Percentiles rank a stretch among this genome's conserved stretches.
Evolutionary conservation across 1,140 invertebrate genomes (phyloP).

Genomic region (Tetranychus urticae): DNA sequence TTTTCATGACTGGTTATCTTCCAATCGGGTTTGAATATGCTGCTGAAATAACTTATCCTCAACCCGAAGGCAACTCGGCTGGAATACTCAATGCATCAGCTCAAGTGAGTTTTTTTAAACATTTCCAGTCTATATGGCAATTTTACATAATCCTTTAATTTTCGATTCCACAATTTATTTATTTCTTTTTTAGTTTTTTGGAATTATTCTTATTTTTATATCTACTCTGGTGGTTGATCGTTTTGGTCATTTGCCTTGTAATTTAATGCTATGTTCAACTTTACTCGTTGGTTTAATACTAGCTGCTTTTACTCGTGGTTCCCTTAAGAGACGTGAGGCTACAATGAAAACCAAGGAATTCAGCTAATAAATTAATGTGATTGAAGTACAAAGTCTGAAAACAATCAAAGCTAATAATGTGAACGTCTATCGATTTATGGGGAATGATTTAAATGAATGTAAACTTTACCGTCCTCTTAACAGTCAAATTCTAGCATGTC

Average conservation of each 20-base stretch:
- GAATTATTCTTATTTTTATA: not conserved
- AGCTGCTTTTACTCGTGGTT: not conserved
- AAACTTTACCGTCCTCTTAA: too few species aligned
- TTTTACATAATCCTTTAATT: not conserved
- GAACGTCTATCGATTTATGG: too few species aligned
- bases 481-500: too few species aligned
- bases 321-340: not conserved
- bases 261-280: not conserved
- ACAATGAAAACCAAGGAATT: not conserved
- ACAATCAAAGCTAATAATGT: too few species aligned
- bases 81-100: slow-evolving; percentile 64
- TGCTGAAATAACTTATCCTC: slow-evolving; percentile 77
- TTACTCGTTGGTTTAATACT: not conserved
- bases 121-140: too few species aligned
- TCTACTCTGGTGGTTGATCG: not conserved
- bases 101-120: slow-evolving; percentile 18
- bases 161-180: not conserved
- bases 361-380: too few species aligned
- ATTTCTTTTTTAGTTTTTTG: slow-evolving; percentile 11
- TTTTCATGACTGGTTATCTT: slow-evolving; percentile 89
- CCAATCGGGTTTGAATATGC: slow-evolving; percentile 87
- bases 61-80: slow-evolving; percentile 70
- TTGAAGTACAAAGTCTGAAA: too few species aligned
- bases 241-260: not conserved
- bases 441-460: too few species aligned